Evolutionary conservation across 2,888 invertebrate genomes (phyloP).

Genomic region (Allophyes oxyacanthae): DNA sequence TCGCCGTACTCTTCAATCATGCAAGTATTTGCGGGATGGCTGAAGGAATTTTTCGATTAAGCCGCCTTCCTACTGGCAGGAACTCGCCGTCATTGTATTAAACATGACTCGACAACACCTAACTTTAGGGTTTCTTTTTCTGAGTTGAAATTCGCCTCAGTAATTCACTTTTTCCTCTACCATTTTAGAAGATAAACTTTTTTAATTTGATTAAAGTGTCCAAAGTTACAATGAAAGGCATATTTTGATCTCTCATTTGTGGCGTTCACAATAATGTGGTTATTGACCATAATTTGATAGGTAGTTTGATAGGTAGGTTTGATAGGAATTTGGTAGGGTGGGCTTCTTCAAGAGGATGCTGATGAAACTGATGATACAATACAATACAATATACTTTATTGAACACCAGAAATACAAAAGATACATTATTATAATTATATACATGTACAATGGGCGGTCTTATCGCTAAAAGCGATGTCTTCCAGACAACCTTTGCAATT

Average conservation of each 20-base stretch:
- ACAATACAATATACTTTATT: too few species aligned
- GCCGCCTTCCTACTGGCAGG: constrained; percentile 55
- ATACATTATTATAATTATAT: too few species aligned
- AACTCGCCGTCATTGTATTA: constrained; percentile 62
- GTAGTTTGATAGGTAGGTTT: background rate
- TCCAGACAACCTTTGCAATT: too few species aligned
- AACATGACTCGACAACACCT: constrained; percentile 67
- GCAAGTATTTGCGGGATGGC: constrained; percentile 65
- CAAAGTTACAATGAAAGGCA: constrained; percentile 22
- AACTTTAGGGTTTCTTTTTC: constrained; percentile 37
- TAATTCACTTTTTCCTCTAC: constrained; percentile 52
- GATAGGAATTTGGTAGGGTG: too few species aligned
- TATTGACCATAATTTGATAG: background rate
- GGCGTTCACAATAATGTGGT: constrained; percentile 13
- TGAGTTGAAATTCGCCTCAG: constrained; percentile 39
- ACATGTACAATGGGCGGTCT: too few species aligned
- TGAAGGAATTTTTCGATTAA: constrained; percentile 76
- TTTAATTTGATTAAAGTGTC: constrained; percentile 57
- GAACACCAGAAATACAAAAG: too few species aligned
- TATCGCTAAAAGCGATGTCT: too few species aligned
- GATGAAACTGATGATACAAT: too few species aligned
- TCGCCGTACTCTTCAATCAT: constrained; percentile 63
- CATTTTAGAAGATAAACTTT: constrained; percentile 52
- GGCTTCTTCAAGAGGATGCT: too few species aligned
- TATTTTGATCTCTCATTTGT: constrained; percentile 30